Percentiles rank a stretch among this genome's conserved stretches.
phyloP scores from a whole-genome alignment of 2,888 invertebrate species.

The Philaethria dido region DNA sequence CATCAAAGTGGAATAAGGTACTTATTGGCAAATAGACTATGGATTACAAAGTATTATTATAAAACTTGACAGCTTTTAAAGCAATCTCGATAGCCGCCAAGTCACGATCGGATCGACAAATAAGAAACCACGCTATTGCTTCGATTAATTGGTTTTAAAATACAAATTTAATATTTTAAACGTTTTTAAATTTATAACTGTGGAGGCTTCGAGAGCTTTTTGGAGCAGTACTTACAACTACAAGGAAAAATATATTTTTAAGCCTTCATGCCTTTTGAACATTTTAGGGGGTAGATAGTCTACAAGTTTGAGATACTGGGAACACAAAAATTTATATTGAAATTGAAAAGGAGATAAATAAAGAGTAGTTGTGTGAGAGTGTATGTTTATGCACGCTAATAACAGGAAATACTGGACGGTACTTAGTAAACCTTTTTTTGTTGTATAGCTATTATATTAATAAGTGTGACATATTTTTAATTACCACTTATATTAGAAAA shows the following conservation, averaged over 20 bases:
- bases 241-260: not conserved
- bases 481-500: no score
- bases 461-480: no score
- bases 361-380: no score
- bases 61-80: conserved; percentile 37
- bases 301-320: no score
- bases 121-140: not conserved
- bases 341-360: no score
- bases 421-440: no score
- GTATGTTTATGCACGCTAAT: no score
- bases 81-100: conserved; percentile 38
- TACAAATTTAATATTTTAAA: conserved; percentile 1
- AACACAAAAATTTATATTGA: no score
- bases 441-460: no score
- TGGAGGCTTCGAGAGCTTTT: not conserved
- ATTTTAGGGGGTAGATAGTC: no score
- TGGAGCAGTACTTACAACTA: not conserved
- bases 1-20: conserved; percentile 45
- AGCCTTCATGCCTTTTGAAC: not conserved
- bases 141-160: conserved; percentile 21
- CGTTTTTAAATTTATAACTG: not conserved
- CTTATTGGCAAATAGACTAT: conserved; percentile 39
- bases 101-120: conserved; percentile 18
- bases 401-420: no score
- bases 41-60: conserved; percentile 31